Conservation (phyloP, 53 echinoderm and acorn worm species). For the Paelopatides confundens region DNA sequence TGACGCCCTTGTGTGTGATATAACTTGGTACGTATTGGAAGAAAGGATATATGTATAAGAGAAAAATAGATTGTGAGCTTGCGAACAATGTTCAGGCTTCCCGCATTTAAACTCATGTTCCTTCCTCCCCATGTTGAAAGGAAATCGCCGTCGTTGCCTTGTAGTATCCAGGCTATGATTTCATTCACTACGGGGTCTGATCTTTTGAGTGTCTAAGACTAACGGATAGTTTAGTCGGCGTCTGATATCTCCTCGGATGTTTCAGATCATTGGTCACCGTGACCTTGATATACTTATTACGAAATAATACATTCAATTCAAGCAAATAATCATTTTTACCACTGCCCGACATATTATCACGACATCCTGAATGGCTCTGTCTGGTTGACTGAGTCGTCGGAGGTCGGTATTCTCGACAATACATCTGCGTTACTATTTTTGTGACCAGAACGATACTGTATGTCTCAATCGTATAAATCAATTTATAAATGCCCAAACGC, state of each 20-base stretch:
- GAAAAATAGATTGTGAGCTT: too few species aligned
- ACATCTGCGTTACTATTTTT: conserved; percentile 76
- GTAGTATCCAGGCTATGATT: not conserved
- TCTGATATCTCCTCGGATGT: not conserved
- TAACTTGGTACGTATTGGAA: too few species aligned
- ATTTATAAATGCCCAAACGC: conserved; percentile 77
- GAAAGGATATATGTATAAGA: too few species aligned
- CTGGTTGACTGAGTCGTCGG: too few species aligned
- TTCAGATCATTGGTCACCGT: not conserved
- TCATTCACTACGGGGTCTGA: not conserved
- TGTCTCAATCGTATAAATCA: conserved; percentile 63
- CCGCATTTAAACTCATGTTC: too few species aligned
- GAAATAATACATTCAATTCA: not conserved
- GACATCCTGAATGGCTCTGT: not conserved
- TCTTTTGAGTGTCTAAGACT: not conserved
- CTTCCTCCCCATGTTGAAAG: too few species aligned
- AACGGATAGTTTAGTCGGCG: not conserved
- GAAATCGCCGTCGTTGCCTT: too few species aligned
- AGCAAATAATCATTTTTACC: not conserved
- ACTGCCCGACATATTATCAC: not conserved
- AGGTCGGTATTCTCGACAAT: conserved; percentile 54
- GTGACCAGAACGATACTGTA: conserved; percentile 61
- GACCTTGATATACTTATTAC: too few species aligned
- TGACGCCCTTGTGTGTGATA: too few species aligned
- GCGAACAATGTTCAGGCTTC: too few species aligned